Evolutionary conservation across 2,113 vertebrate genomes (phyloP), one percentile per base, ranked within the genome.

Genomic region (Callaeas wilsoni): DNA sequence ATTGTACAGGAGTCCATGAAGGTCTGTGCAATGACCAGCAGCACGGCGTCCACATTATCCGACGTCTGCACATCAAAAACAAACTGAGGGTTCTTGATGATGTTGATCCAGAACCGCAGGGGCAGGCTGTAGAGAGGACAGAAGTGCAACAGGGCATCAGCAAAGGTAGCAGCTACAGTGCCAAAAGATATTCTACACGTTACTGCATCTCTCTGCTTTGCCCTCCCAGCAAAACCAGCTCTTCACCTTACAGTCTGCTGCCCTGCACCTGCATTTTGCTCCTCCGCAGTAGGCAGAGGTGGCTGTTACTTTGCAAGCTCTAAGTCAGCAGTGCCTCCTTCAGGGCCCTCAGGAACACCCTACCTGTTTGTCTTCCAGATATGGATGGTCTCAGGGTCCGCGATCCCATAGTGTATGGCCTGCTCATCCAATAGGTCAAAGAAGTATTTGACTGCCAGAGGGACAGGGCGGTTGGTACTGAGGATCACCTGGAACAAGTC

Each of bases 331-430:
- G 60, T 70, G 55, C 59, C 60, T 91, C 56, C 39, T 44, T 62
- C 4, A 1, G 16, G 25, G 46, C 33, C 13, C 50, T 15, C 18
- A 63, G 50, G 21, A 44, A 5, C 44, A 25, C 7, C 15, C 2
- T 83, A 99, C 99, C 99, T 99, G 98, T 99, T 99, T 88, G 99
- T 99, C 97, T 99, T 99, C 99, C 99, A 99, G 84, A 99, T 99
- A 77, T 99, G 99, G 89, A 99, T 99, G 4, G 99, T 99, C 96
- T 99, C 99, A 1, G 99, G 97, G 97, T 99, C 99, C 0, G 97
- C 89, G 18, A 99, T 99, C 75, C 98, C 98, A 1, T 99, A 98
- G 70, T 99, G 98, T 41, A 96, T 85, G 1, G 99, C 99, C 94
- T 99, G 99, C 89, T 99, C 99, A 37, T 99, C 99, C 92, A 99